A percentile compares a stretch with the other conserved stretches of the same genome.
Conservation (phyloP, 30 jellyfish, hydroid and myxozoan genomes). For the Turritopsis rubra region DNA sequence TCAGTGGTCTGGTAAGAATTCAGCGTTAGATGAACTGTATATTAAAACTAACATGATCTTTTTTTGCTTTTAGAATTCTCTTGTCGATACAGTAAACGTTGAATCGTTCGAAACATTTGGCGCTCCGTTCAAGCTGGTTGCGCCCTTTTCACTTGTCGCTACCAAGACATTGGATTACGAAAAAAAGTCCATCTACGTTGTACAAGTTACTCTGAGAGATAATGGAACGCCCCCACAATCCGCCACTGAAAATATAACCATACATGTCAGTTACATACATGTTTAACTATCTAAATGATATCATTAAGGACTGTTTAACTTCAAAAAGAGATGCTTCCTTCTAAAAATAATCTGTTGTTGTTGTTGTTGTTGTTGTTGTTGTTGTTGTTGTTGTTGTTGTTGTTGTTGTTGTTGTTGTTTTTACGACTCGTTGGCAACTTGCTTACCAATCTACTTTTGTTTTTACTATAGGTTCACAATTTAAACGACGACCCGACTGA, state of each 20-base stretch:
- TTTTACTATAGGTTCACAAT: conserved; percentile 36
- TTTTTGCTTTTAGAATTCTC: not conserved
- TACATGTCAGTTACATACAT: not conserved
- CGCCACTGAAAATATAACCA: conserved; percentile 43
- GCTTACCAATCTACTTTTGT: not conserved
- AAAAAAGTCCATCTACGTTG: conserved; percentile 15
- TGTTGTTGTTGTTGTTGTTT: not conserved
- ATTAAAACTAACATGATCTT: no score
- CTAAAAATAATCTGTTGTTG: no score
- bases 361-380: not conserved
- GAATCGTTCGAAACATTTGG: conserved; percentile 22
- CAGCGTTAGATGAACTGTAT: no score
- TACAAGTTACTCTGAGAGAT: conserved; percentile 49
- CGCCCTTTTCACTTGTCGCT: conserved; percentile 38
- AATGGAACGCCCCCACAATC: conserved; percentile 62
- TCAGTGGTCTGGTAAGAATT: no score
- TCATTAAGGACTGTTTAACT: not conserved
- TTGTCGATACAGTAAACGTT: conserved; percentile 10
- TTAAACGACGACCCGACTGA: conserved; percentile 67
- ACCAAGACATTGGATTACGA: conserved; percentile 50
- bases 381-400: not conserved
- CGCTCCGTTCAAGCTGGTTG: conserved; percentile 13
- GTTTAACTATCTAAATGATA: not conserved
- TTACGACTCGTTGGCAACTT: not conserved
- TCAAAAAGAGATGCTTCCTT: no score